Evolutionary conservation across 2,888 invertebrate species (phyloP).

Genomic region (Drosophila stalkeri): DNA sequence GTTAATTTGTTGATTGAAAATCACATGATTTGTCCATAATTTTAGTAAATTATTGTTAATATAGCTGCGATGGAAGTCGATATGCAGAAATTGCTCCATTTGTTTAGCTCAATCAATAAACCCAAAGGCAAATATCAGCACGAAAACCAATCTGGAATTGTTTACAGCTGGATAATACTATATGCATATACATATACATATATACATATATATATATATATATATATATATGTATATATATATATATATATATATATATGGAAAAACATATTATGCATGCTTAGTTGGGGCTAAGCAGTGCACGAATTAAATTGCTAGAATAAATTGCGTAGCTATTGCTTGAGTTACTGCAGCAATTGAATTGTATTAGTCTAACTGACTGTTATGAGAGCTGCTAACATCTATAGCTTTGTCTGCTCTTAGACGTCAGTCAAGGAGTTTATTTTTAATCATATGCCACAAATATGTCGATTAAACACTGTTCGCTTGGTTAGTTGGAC

Average conservation of each 20-base stretch:
- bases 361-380: neutral
- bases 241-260: neutral
- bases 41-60: conserved; percentile 56
- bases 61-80: conserved; percentile 3
- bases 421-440: no score
- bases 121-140: neutral
- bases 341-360: neutral
- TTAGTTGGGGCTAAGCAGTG: neutral
- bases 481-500: neutral
- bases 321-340: no score
- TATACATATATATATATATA: neutral
- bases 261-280: neutral
- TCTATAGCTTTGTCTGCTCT: neutral
- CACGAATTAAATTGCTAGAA: neutral
- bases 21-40: conserved; percentile 50
- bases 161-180: conserved; percentile 2
- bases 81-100: conserved; percentile 17
- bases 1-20: conserved; percentile 73
- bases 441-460: no score
- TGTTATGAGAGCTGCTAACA: neutral
- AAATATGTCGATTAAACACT: no score
- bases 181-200: neutral
- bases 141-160: neutral
- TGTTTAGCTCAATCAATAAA: conserved; percentile 22
- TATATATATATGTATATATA: neutral